Percentiles rank a stretch among this genome's conserved stretches.
phyloP scores from a whole-genome alignment of 2,797 vertebrate species.

The Poecilia picta region DNA sequence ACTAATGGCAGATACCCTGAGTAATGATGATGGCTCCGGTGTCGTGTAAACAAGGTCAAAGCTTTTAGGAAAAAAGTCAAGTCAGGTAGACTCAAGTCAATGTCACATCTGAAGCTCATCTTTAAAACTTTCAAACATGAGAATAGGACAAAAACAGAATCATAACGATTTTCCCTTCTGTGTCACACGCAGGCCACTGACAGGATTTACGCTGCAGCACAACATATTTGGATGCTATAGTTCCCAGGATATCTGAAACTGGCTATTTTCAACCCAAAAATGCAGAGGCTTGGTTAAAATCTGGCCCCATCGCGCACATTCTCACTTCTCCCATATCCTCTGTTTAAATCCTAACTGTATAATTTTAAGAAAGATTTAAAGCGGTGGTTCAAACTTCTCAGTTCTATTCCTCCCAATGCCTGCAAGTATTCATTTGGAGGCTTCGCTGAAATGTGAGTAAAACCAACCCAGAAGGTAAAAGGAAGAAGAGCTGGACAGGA shows the following conservation, averaged over 20 bases:
- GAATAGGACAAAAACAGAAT: constrained; percentile 14
- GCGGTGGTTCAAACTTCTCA: constrained; percentile 40
- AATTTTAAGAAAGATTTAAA: constrained; percentile 51
- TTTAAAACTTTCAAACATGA: constrained; percentile 17
- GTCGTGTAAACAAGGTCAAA: constrained; percentile 22
- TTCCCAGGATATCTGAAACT: constrained; percentile 64
- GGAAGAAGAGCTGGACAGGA: background rate
- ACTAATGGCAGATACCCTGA: constrained; percentile 48
- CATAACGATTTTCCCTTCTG: constrained; percentile 22
- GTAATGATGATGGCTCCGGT: constrained; percentile 39
- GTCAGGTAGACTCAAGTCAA: constrained; percentile 6
- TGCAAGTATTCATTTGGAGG: constrained; percentile 36
- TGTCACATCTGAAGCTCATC: background rate
- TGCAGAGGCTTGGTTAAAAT: constrained; percentile 41
- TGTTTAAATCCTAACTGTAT: constrained; percentile 45
- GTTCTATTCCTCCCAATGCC: constrained; percentile 38
- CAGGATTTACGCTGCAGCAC: constrained; percentile 47
- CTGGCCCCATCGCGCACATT: constrained; percentile 46
- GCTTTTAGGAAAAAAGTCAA: constrained; percentile 18
- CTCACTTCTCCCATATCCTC: constrained; percentile 49
- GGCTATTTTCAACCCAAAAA: constrained; percentile 62
- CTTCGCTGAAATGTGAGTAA: constrained; percentile 25
- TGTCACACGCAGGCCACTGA: background rate
- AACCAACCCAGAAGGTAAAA: constrained; percentile 28
- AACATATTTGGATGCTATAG: constrained; percentile 56